Conservation (phyloP, 92 coral and sea anemone species). For the Metridium senile region DNA sequence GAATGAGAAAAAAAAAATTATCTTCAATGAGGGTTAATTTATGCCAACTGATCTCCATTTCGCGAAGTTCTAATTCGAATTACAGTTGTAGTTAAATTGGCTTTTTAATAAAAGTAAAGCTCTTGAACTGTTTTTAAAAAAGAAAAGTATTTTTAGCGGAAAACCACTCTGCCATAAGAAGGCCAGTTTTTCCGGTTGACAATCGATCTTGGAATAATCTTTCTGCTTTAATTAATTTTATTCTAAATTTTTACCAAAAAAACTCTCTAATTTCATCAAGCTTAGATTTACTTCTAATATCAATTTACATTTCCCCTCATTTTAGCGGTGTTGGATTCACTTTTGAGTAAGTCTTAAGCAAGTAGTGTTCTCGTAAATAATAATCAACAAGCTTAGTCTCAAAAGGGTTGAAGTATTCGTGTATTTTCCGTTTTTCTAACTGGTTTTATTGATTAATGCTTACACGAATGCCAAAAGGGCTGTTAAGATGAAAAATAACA, state of each 20-base stretch:
- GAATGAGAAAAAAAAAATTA: background rate
- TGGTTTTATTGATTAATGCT: background rate
- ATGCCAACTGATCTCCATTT: background rate
- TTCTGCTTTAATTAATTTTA: background rate
- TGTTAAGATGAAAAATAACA: background rate
- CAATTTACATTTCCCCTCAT: too few relatives aligned
- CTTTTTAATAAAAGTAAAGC: background rate
- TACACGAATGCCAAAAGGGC: background rate
- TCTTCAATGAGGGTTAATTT: background rate
- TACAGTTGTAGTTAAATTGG: background rate
- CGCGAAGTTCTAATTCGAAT: background rate
- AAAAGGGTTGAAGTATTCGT: background rate
- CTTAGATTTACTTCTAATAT: too few relatives aligned
- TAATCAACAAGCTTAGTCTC: too few relatives aligned
- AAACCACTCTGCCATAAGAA: slow-evolving; percentile 6
- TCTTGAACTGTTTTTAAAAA: slow-evolving; percentile 1
- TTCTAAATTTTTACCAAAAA: background rate
- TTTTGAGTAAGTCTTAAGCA: too few relatives aligned
- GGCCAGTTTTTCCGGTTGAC: background rate
- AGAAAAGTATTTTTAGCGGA: slow-evolving; percentile 4
- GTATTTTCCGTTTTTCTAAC: background rate
- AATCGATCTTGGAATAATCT: background rate
- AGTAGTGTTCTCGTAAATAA: too few relatives aligned
- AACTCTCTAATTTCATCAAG: background rate
- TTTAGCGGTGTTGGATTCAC: too few relatives aligned